These are phyloP conservation scores for Mirounga angustirostris DNA, from an alignment of 2,113 vertebrate genomes.

Conservation along the genomic window DNA sequence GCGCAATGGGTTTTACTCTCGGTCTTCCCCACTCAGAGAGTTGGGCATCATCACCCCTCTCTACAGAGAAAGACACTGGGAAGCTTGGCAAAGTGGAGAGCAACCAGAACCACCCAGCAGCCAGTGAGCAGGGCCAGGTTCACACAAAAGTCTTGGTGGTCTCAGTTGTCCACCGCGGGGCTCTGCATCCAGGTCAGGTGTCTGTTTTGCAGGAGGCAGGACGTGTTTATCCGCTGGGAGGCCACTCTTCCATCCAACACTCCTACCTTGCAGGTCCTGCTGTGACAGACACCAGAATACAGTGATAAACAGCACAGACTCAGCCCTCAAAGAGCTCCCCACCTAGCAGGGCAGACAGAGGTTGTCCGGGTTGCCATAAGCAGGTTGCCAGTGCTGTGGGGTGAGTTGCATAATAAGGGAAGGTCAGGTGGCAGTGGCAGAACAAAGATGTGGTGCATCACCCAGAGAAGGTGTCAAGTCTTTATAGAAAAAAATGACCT, in stretches of 20 bases:
- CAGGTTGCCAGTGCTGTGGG: not conserved
- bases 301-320: not conserved
- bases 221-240: not conserved
- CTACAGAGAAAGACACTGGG: not conserved
- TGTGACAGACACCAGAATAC: not conserved
- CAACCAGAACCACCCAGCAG: not conserved
- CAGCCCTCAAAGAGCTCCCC: not conserved
- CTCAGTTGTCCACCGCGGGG: not conserved
- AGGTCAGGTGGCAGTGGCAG: not conserved
- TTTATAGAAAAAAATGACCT: not conserved
- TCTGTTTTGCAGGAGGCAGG: not conserved
- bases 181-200: not conserved
- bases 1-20: not conserved
- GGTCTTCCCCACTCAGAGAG: not conserved
- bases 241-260: not conserved
- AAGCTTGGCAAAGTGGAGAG: not conserved
- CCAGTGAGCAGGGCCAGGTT: not conserved
- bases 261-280: accelerated
- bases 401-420: not conserved
- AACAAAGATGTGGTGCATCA: not conserved
- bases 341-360: accelerated
- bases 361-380: too few relatives aligned
- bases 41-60: not conserved
- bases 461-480: not conserved
- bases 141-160: not conserved